These are phyloP conservation scores for Medauroidea extradentata DNA, from an alignment of 1,140 invertebrate genomes.

Conservation along the genomic window DNA sequence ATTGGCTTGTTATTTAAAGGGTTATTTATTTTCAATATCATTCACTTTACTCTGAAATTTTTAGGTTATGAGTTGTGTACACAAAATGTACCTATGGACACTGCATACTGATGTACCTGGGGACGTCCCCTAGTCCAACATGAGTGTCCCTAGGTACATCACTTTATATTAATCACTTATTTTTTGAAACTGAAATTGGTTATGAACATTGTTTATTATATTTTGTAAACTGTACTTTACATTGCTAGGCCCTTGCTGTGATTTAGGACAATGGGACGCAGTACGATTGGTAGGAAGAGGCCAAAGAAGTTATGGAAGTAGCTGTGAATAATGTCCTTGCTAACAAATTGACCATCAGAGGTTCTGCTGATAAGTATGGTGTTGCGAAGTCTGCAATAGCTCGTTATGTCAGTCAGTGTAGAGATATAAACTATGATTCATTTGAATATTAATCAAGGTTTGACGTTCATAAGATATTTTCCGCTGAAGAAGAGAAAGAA, in stretches of 20 bases:
- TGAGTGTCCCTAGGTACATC: not conserved
- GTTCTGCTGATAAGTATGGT: not conserved
- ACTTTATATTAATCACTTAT: not conserved
- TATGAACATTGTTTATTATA: not conserved
- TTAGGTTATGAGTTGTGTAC: too few relatives aligned
- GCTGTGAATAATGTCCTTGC: not conserved
- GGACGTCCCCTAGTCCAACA: not conserved
- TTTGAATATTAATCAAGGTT: not conserved
- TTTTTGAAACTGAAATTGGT: not conserved
- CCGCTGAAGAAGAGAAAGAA: not conserved
- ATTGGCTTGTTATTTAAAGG: too few relatives aligned
- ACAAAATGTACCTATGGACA: too few relatives aligned
- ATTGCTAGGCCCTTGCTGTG: not conserved
- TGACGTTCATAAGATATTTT: not conserved
- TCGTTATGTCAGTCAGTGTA: not conserved
- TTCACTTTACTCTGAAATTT: too few relatives aligned
- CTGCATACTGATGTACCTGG: too few relatives aligned
- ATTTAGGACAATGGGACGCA: not conserved
- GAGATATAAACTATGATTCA: too few relatives aligned
- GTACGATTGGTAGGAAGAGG: not conserved
- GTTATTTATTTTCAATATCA: too few relatives aligned
- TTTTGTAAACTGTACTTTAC: not conserved
- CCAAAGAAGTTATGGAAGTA: slow-evolving; percentile 1
- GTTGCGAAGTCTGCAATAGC: not conserved
- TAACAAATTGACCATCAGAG: not conserved